Percentiles rank a stretch among this genome's conserved stretches.
Evolutionary conservation across 2,888 invertebrate genomes (phyloP).

Genomic region (Caenorhabditis sp.): DNA sequence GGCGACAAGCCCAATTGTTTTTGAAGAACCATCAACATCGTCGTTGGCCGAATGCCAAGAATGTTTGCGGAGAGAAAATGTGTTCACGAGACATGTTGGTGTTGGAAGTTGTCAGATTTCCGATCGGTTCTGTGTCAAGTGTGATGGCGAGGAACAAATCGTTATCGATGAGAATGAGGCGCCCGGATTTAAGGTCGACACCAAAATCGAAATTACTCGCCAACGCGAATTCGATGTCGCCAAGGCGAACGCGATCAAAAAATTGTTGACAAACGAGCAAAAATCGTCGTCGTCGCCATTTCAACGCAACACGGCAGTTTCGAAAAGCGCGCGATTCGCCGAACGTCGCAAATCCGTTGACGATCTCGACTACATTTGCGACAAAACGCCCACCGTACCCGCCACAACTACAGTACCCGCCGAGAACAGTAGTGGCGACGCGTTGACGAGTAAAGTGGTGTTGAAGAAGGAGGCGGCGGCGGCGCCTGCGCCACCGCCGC

Average conservation of each 20-base stretch:
- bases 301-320: constrained; percentile 42
- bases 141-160: constrained; percentile 45
- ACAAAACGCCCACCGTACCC: constrained; percentile 44
- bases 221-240: constrained; percentile 45
- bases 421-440: constrained; percentile 52
- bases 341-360: constrained; percentile 51
- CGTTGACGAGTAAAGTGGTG: constrained; percentile 60
- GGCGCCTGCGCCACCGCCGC: constrained; percentile 5
- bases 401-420: constrained; percentile 32
- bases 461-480: constrained; percentile 57
- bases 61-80: constrained; percentile 32
- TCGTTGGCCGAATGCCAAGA: constrained; percentile 20
- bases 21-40: constrained; percentile 8
- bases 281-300: constrained; percentile 36
- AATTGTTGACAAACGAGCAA: constrained; percentile 64
- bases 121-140: constrained; percentile 49
- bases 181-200: constrained; percentile 42
- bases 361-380: constrained; percentile 64
- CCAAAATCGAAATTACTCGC: constrained; percentile 8
- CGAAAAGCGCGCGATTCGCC: constrained; percentile 42
- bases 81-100: constrained; percentile 50
- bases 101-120: constrained; percentile 47
- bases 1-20: constrained; percentile 42
- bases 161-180: constrained; percentile 50
- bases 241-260: constrained; percentile 65